Evolutionary conservation across 2,888 invertebrate species (phyloP).

Genomic region (Elysia crispata): DNA sequence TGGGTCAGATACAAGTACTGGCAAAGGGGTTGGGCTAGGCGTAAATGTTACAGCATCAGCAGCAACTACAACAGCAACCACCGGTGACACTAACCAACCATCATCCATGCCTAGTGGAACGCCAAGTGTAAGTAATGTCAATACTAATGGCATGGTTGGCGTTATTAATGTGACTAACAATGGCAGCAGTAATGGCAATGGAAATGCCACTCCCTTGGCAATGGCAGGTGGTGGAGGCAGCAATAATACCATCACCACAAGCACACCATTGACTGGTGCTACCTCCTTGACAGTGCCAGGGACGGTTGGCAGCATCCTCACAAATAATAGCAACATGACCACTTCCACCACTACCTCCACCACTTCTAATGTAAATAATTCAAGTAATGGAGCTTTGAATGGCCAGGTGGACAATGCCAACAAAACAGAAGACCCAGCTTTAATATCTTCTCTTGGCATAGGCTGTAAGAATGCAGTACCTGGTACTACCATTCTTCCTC

Average conservation of each 20-base stretch:
- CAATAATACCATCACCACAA: neutral
- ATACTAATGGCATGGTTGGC: neutral
- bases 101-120: too few relatives aligned
- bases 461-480: too few relatives aligned
- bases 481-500: neutral
- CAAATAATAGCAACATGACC: too few relatives aligned
- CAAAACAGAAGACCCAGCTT: neutral
- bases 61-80: conserved; percentile 13
- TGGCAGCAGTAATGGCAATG: conserved; percentile 37
- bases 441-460: neutral
- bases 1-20: conserved; percentile 46
- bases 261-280: neutral
- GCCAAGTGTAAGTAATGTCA: neutral
- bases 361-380: neutral
- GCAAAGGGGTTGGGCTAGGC: neutral
- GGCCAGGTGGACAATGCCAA: neutral
- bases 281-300: neutral
- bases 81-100: neutral
- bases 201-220: neutral
- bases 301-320: neutral
- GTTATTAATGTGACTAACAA: conserved; percentile 16
- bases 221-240: conserved; percentile 21
- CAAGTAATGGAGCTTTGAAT: neutral
- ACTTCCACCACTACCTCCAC: neutral
- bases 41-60: neutral